Percentiles rank a stretch among this genome's conserved stretches.
Conservation (phyloP, 2,888 invertebrate genomes). For the Nymphalis c-album region DNA sequence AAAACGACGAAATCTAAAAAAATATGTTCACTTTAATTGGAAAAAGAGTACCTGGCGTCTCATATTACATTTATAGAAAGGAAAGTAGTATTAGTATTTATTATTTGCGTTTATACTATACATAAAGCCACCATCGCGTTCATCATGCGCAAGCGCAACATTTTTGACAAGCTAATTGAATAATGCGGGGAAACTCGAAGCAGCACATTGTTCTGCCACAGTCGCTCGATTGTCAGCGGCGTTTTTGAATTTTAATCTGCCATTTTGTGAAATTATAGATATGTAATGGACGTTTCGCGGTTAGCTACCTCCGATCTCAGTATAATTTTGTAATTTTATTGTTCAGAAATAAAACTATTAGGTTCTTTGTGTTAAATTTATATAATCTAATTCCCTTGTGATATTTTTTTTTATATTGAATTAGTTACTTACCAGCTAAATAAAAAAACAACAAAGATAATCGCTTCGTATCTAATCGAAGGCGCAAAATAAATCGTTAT, state of each 20-base stretch:
- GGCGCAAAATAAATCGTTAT: neutral
- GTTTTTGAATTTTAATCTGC: conserved; percentile 74
- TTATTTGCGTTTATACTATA: neutral
- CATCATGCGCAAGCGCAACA: conserved; percentile 24
- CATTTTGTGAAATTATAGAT: conserved; percentile 78
- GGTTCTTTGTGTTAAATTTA: neutral
- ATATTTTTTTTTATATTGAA: neutral
- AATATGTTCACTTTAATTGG: neutral
- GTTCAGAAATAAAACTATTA: conserved; percentile 38
- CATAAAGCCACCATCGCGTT: conserved; percentile 12
- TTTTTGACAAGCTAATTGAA: conserved; percentile 79
- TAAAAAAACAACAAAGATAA: neutral
- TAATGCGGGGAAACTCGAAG: conserved; percentile 66
- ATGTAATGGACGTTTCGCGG: conserved; percentile 78
- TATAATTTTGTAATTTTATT: conserved; percentile 64
- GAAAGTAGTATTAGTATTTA: neutral
- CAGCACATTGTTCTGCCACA: conserved; percentile 68
- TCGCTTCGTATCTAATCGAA: neutral
- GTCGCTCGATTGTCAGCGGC: conserved; percentile 67
- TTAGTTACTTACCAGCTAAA: no score
- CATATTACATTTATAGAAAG: neutral
- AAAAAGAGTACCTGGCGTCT: neutral
- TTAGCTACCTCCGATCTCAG: conserved; percentile 65
- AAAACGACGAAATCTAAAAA: neutral
- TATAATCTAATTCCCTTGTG: conserved; percentile 1